These are phyloP conservation scores for Falco cherrug DNA, from an alignment of 2,797 vertebrate genomes.

Conservation along the genomic window DNA sequence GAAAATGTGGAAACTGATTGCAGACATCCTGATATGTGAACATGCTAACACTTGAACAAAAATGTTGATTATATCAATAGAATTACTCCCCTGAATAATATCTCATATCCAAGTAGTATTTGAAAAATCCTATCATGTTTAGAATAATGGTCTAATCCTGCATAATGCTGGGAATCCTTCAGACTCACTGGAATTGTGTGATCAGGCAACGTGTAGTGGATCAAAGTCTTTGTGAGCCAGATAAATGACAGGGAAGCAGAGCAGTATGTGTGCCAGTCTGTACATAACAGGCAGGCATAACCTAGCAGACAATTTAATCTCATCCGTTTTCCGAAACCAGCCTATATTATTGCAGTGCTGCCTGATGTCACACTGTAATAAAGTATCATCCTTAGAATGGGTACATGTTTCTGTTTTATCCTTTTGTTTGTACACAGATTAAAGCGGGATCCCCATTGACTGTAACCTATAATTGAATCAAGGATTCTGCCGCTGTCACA, in stretches of 20 bases:
- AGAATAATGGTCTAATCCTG: slow-evolving; percentile 28
- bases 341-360: slow-evolving; percentile 9
- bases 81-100: not conserved
- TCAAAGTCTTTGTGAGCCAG: not conserved
- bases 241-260: not conserved
- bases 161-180: slow-evolving; percentile 18
- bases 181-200: not conserved
- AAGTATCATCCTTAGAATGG: slow-evolving; percentile 46
- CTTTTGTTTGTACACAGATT: slow-evolving; percentile 74
- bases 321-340: slow-evolving; percentile 16
- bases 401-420: slow-evolving; percentile 59
- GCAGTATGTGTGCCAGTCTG: not conserved
- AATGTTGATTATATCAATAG: not conserved
- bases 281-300: not conserved
- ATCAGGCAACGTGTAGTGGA: not conserved
- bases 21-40: not conserved
- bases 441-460: slow-evolving; percentile 56
- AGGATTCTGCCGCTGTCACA: not conserved
- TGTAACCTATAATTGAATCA: slow-evolving; percentile 57
- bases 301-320: slow-evolving; percentile 33
- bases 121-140: slow-evolving; percentile 31
- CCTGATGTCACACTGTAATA: slow-evolving; percentile 16
- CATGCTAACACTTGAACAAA: not conserved
- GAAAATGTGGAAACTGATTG: not conserved
- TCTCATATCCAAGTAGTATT: not conserved